Conservation (phyloP, 2,888 invertebrate genomes). For the Panzeria rudis region DNA sequence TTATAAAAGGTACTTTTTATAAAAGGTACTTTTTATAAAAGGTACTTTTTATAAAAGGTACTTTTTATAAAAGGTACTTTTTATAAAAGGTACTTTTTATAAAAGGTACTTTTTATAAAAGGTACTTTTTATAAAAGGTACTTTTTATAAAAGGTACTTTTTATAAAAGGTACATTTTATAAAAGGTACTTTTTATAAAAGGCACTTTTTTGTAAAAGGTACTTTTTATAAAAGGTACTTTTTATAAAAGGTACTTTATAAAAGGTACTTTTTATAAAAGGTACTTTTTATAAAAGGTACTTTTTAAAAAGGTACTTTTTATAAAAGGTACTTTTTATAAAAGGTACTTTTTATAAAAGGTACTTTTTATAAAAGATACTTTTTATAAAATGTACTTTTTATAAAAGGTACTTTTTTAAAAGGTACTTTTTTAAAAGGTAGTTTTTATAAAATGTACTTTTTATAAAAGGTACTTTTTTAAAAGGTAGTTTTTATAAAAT, state of each 20-base stretch:
- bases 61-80: neutral
- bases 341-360: too few relatives aligned
- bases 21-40: neutral
- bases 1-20: too few relatives aligned
- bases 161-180: too few relatives aligned
- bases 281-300: neutral
- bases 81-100: neutral
- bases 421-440: neutral
- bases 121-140: neutral
- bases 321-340: too few relatives aligned
- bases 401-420: neutral
- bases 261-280: neutral
- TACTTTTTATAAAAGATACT: neutral
- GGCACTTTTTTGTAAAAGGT: too few relatives aligned
- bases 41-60: neutral
- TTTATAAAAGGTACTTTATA: neutral
- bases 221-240: neutral
- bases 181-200: neutral
- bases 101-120: neutral
- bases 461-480: neutral
- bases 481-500: neutral
- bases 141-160: too few relatives aligned
- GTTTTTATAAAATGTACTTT: neutral
- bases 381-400: neutral
- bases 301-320: neutral